A percentile compares a stretch with the other conserved stretches of the same genome.
phyloP scores from a whole-genome alignment of 2,797 vertebrate genomes.

The Amblyopsis hoosieri region DNA sequence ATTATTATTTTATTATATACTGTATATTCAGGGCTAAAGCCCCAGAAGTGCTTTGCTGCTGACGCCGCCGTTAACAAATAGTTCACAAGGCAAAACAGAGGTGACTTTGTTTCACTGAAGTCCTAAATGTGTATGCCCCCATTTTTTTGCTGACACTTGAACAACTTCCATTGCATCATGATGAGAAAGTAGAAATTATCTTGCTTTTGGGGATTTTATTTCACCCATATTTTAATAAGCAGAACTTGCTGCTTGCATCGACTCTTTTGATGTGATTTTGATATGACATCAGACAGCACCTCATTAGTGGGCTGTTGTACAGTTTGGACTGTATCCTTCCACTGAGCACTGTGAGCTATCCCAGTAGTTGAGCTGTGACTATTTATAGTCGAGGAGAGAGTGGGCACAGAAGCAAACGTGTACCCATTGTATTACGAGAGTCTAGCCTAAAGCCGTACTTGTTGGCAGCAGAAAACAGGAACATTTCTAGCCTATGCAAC shows the following conservation, averaged over 20 bases:
- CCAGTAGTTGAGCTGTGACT: constrained; percentile 27
- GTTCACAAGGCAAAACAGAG: too few species aligned
- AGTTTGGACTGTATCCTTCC: constrained; percentile 19
- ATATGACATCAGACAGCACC: constrained; percentile 39
- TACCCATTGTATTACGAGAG: constrained; percentile 1
- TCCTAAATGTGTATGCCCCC: too few species aligned
- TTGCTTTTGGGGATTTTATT: too few species aligned
- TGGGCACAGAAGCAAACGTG: constrained; percentile 31
- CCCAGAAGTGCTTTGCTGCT: too few species aligned
- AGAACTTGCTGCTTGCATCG: constrained; percentile 7
- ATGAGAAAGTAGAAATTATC: too few species aligned
- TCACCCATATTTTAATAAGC: too few species aligned
- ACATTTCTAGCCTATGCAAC: neutral
- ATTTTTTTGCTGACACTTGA: too few species aligned
- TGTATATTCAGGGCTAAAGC: too few species aligned
- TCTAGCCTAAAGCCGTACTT: constrained; percentile 4
- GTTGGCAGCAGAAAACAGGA: constrained; percentile 3
- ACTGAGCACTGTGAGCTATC: constrained; percentile 37
- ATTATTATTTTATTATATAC: too few species aligned
- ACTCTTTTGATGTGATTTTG: constrained; percentile 33
- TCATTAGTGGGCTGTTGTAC: constrained; percentile 47
- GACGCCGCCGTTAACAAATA: too few species aligned
- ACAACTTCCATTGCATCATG: too few species aligned
- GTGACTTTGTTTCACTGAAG: too few species aligned
- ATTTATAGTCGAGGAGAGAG: constrained; percentile 47